A percentile compares a stretch with the other conserved stretches of the same genome.
phyloP scores from a whole-genome alignment of 2,888 invertebrate genomes.

The Tinea pellionella region DNA sequence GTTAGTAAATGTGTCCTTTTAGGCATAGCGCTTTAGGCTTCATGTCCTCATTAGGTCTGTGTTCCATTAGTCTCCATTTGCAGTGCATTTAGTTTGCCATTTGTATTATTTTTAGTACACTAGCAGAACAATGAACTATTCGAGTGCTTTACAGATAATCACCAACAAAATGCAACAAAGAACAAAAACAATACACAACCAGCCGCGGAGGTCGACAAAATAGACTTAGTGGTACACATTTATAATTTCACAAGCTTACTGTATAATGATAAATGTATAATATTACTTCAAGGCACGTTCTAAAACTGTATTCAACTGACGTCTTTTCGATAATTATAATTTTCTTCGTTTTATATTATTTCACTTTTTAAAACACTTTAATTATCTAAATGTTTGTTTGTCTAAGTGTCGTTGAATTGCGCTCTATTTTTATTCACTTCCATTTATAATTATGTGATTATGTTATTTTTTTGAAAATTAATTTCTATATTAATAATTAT shows the following conservation, averaged over 20 bases:
- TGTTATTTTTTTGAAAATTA: neutral
- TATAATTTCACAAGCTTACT: neutral
- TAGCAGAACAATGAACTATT: neutral
- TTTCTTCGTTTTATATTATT: neutral
- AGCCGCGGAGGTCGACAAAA: constrained; percentile 29
- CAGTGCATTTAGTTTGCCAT: constrained; percentile 5
- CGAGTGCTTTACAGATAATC: constrained; percentile 43
- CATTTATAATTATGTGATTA: neutral
- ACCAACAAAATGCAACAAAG: constrained; percentile 41
- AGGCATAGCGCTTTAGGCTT: neutral
- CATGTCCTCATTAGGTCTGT: neutral
- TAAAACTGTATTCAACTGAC: neutral
- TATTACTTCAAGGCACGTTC: neutral
- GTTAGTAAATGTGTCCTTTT: neutral
- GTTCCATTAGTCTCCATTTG: neutral
- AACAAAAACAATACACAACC: constrained; percentile 41
- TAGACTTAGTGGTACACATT: constrained; percentile 51
- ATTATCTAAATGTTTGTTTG: neutral
- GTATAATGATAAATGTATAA: neutral
- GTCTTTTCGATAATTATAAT: neutral
- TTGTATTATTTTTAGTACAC: neutral
- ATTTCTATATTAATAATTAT: neutral
- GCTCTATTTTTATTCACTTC: neutral
- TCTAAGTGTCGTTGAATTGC: neutral
- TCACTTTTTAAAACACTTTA: neutral